Percentiles rank a stretch among this genome's conserved stretches.
Conservation (phyloP, 2,888 invertebrate genomes). For the Morpho helenor region DNA sequence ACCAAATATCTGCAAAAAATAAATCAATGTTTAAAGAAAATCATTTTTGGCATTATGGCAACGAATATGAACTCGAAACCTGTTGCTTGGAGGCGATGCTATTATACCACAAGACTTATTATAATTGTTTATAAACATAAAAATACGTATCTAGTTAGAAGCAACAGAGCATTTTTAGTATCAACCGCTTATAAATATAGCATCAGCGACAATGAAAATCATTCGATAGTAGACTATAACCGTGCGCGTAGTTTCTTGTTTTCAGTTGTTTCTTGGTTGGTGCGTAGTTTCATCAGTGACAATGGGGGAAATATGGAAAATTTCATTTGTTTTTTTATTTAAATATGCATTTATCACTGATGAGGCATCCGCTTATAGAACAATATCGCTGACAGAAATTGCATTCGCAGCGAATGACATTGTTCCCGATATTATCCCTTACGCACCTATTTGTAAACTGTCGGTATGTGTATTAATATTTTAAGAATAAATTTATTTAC, state of each 20-base stretch:
- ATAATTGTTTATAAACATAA: too few species aligned
- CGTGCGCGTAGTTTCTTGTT: neutral
- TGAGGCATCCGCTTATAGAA: neutral
- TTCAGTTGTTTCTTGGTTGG: too few species aligned
- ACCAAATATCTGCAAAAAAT: too few species aligned
- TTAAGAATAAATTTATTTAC: too few species aligned
- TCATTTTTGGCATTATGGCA: too few species aligned
- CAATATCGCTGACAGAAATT: neutral
- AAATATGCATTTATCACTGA: neutral
- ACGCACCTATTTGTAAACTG: neutral
- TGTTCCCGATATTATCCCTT: slow-evolving; percentile 6
- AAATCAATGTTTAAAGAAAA: too few species aligned
- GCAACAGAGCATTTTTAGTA: too few species aligned
- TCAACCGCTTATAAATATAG: too few species aligned
- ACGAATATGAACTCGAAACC: too few species aligned
- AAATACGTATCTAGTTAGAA: too few species aligned
- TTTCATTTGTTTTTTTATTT: slow-evolving; percentile 1
- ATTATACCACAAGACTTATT: too few species aligned
- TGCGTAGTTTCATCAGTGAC: neutral
- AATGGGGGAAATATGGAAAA: slow-evolving; percentile 5
- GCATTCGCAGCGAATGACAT: neutral
- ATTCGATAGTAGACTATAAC: slow-evolving; percentile 1
- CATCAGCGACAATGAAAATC: neutral
- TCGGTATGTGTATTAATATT: slow-evolving; percentile 1
- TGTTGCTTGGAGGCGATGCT: too few species aligned